A percentile compares a stretch with the other conserved stretches of the same genome.
These are phyloP conservation scores for Antedon mediterranea DNA, from an alignment of 53 echinoderm and acorn worm genomes.

Conservation along the genomic window DNA sequence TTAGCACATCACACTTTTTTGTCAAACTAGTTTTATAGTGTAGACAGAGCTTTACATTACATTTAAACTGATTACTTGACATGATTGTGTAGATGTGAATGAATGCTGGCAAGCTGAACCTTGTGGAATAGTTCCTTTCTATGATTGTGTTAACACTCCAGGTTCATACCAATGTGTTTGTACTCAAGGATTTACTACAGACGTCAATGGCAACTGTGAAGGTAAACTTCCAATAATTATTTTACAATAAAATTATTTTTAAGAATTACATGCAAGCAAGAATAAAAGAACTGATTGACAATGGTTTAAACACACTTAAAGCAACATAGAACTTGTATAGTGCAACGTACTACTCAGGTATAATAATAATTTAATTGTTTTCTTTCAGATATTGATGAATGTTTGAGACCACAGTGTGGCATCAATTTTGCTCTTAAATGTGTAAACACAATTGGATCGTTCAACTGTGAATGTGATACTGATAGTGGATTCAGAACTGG, in stretches of 20 bases:
- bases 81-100: neutral
- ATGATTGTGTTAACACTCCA: neutral
- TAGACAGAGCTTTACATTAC: no score
- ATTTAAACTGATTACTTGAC: no score
- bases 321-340: no score
- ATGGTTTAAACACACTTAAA: no score
- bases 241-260: no score
- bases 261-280: no score
- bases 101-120: neutral
- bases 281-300: no score
- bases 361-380: neutral
- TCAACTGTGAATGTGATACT: neutral
- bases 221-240: neutral
- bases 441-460: neutral
- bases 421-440: neutral
- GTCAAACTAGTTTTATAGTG: no score
- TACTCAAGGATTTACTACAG: neutral
- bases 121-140: neutral
- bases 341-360: no score
- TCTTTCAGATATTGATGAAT: neutral
- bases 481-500: neutral
- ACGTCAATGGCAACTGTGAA: neutral
- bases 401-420: neutral
- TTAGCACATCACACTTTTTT: no score
- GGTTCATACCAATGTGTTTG: neutral